Evolutionary conservation across 2,113 vertebrate genomes (phyloP).

Genomic region (Lonchura striata): DNA sequence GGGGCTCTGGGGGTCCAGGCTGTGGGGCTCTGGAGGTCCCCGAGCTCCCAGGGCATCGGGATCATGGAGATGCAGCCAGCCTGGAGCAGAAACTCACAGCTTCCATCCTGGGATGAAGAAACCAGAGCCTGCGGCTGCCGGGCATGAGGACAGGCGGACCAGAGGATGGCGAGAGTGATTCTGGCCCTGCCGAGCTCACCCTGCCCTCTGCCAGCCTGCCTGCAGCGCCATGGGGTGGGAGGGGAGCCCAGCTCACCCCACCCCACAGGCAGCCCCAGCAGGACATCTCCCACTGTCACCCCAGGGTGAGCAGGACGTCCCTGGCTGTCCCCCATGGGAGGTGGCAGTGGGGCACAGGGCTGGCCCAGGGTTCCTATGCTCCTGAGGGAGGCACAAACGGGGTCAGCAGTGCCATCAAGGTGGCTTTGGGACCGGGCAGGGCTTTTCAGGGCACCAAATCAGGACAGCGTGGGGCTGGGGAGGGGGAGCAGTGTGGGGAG

Average conservation of each 20-base stretch:
- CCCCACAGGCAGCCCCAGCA: background rate
- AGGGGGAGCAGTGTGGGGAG: background rate
- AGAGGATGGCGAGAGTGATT: background rate
- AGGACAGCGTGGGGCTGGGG: background rate
- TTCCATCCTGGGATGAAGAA: background rate
- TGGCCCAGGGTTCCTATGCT: accelerated
- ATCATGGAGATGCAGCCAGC: accelerated
- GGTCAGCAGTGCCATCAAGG: accelerated
- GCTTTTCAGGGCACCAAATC: background rate
- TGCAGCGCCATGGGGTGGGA: background rate
- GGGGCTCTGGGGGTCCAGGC: background rate
- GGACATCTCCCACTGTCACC: background rate
- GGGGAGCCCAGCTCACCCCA: background rate
- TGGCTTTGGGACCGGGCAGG: background rate
- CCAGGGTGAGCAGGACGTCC: accelerated
- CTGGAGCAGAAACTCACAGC: background rate
- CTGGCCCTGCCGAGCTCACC: background rate
- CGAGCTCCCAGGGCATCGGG: background rate
- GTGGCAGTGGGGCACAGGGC: background rate
- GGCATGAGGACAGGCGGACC: background rate
- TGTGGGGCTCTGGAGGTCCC: background rate
- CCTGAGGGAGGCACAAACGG: background rate
- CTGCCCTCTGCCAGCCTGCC: background rate
- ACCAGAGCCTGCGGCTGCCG: background rate
- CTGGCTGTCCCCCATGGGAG: accelerated